A percentile compares a stretch with the other conserved stretches of the same genome.
Conservation (phyloP, 2,113 vertebrate species). For the Lontra canadensis region DNA sequence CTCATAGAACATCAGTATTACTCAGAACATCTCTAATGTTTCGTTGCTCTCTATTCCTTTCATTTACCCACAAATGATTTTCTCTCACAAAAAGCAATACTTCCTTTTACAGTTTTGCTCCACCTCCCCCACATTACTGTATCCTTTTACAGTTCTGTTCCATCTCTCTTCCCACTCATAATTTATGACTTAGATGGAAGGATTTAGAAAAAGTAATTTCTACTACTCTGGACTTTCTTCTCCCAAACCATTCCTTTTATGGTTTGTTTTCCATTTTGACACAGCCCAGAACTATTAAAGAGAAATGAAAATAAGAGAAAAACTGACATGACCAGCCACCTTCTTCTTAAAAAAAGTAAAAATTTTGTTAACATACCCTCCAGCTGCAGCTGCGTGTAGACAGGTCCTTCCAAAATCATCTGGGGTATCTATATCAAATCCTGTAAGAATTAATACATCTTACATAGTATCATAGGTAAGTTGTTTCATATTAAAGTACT, state of each 20-base stretch:
- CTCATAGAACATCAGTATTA: not conserved
- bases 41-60: not conserved
- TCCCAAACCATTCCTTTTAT: not conserved
- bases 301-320: slow-evolving; percentile 8
- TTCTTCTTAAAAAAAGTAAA: slow-evolving; percentile 59
- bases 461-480: slow-evolving; percentile 34
- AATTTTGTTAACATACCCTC: slow-evolving; percentile 90
- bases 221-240: not conserved
- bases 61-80: not conserved
- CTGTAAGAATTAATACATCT: slow-evolving; percentile 81
- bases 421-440: slow-evolving; percentile 97
- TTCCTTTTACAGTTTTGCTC: not conserved
- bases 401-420: slow-evolving; percentile 99
- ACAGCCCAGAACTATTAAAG: not conserved
- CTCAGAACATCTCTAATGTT: not conserved
- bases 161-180: not conserved
- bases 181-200: not conserved
- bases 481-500: slow-evolving; percentile 37
- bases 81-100: not conserved
- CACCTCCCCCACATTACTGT: not conserved
- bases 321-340: not conserved
- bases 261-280: slow-evolving; percentile 17
- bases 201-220: not conserved
- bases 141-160: not conserved
- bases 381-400: slow-evolving; percentile 98